Evolutionary conservation across 2,888 invertebrate genomes (phyloP).

Genomic region (Dryomyza anilis): DNA sequence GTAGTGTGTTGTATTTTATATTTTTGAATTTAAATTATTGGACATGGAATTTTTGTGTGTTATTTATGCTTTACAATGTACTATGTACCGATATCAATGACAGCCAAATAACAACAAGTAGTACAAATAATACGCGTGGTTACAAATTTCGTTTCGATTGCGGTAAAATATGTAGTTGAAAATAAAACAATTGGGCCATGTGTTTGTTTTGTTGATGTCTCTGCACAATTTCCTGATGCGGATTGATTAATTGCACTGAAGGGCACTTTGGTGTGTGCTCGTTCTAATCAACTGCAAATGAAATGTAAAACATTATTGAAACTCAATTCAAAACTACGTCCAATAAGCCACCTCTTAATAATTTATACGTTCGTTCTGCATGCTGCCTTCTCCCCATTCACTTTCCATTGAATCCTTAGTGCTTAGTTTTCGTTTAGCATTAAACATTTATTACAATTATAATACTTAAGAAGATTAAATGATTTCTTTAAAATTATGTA

Average conservation of each 20-base stretch:
- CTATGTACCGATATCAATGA: background rate
- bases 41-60: background rate
- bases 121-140: background rate
- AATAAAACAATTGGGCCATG: constrained; percentile 1
- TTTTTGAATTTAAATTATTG: background rate
- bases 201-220: background rate
- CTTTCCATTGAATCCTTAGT: background rate
- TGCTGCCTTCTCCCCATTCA: constrained; percentile 1
- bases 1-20: background rate
- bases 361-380: background rate
- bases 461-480: constrained; percentile 35
- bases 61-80: background rate
- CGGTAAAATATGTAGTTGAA: background rate
- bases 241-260: constrained; percentile 18
- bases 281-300: constrained; percentile 14
- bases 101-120: background rate
- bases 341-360: background rate
- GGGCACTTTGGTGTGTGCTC: constrained; percentile 24
- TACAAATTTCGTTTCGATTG: constrained; percentile 3
- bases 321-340: background rate
- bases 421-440: background rate
- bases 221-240: constrained; percentile 1
- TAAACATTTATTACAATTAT: constrained; percentile 41
- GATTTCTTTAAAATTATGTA: constrained; percentile 17
- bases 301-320: background rate